A percentile compares a stretch with the other conserved stretches of the same genome.
Conservation (phyloP, 2,113 vertebrate species). For the Pelodiscus sinensis region DNA sequence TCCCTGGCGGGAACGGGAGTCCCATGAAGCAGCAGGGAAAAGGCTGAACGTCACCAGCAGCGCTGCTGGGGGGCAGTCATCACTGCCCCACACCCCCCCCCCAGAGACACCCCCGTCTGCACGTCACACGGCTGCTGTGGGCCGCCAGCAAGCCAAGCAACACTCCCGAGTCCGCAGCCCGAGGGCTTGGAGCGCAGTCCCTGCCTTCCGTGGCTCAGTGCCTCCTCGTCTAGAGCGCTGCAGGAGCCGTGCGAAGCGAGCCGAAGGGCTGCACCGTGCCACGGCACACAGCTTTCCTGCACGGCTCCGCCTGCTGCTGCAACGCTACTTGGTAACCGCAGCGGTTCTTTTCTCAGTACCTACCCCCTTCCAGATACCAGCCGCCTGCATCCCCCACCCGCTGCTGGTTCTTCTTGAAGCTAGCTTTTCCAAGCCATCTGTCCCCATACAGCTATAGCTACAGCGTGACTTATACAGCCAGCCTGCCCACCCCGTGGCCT, state of each 20-base stretch:
- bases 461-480: neutral
- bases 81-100: neutral
- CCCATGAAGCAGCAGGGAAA: neutral
- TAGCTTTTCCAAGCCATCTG: neutral
- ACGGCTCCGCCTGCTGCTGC: neutral
- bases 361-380: neutral
- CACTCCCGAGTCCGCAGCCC: neutral
- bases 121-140: neutral
- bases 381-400: neutral
- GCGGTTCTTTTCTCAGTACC: neutral
- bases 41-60: neutral
- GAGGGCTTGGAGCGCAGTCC: neutral
- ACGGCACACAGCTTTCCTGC: neutral
- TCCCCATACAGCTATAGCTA: neutral
- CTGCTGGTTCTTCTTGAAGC: neutral
- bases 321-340: neutral
- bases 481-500: neutral
- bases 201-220: neutral
- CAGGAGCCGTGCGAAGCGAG: neutral
- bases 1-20: slow-evolving; percentile 73
- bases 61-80: neutral
- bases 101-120: neutral
- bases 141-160: neutral
- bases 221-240: neutral
- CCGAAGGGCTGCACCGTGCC: fast-evolving